Evolutionary conservation across 2,888 invertebrate genomes (phyloP).

Genomic region (Dicranocentrus wangi): DNA sequence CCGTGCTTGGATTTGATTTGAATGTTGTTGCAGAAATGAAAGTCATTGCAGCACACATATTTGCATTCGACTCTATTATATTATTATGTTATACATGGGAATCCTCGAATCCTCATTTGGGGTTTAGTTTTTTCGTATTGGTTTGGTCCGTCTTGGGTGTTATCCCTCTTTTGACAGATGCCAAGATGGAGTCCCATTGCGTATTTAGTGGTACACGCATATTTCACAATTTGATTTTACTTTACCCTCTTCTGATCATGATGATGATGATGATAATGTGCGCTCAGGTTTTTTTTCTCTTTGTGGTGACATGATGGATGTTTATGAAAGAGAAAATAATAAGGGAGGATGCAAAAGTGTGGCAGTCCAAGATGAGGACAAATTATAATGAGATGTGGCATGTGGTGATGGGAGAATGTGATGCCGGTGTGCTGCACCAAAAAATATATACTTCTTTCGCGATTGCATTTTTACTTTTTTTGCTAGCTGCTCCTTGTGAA

Average conservation of each 20-base stretch:
- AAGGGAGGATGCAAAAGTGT: slow-evolving; percentile 14
- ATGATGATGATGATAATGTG: background rate
- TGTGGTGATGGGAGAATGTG: slow-evolving; percentile 14
- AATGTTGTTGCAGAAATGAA: slow-evolving; percentile 23
- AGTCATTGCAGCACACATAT: background rate
- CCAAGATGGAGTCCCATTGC: background rate
- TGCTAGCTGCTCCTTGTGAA: background rate
- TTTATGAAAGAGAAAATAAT: slow-evolving; percentile 21
- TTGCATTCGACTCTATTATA: slow-evolving; percentile 4
- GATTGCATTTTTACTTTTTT: background rate
- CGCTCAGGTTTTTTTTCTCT: background rate
- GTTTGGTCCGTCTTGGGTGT: slow-evolving; percentile 4
- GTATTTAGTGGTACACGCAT: background rate
- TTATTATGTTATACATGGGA: too few relatives aligned
- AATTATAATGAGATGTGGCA: slow-evolving; percentile 15
- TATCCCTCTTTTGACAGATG: background rate
- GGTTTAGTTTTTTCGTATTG: background rate
- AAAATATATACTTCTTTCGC: background rate
- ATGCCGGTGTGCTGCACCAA: background rate
- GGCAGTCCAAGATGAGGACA: slow-evolving; percentile 17
- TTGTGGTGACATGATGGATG: slow-evolving; percentile 27
- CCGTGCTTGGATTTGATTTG: background rate
- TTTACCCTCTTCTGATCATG: background rate
- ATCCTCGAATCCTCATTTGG: background rate
- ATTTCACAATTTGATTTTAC: slow-evolving; percentile 12